phyloP scores from a whole-genome alignment of 2,113 vertebrate species.

The Xiphophorus maculatus region DNA sequence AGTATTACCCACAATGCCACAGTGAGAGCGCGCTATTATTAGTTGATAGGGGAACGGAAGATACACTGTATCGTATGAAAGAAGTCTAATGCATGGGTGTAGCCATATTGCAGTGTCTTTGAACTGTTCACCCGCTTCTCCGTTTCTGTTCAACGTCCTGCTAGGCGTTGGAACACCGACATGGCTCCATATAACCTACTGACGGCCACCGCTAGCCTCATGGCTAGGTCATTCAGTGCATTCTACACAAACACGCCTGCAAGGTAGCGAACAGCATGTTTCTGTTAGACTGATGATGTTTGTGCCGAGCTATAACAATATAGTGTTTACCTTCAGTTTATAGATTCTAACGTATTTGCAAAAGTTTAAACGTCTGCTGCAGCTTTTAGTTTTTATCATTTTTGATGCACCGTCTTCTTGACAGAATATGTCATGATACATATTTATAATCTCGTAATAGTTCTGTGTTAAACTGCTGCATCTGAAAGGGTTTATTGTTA shows the following conservation, averaged over 20 bases:
- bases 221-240: slow-evolving; percentile 63
- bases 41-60: background rate
- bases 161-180: background rate
- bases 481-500: no score
- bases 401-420: no score
- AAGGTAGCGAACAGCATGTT: slow-evolving; percentile 60
- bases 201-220: slow-evolving; percentile 56
- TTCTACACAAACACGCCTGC: slow-evolving; percentile 43
- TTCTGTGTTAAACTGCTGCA: no score
- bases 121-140: background rate
- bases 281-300: no score
- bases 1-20: background rate
- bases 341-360: no score
- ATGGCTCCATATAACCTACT: slow-evolving; percentile 74
- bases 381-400: no score
- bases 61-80: background rate
- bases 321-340: no score
- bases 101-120: no score
- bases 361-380: no score
- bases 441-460: no score
- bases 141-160: background rate
- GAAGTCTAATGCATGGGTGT: background rate
- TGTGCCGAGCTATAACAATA: no score
- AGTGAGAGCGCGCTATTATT: background rate
- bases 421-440: no score